Evolutionary conservation across 2,113 vertebrate species (phyloP), one percentile per base, ranked within the genome.

Genomic region (Hipposideros armiger): DNA sequence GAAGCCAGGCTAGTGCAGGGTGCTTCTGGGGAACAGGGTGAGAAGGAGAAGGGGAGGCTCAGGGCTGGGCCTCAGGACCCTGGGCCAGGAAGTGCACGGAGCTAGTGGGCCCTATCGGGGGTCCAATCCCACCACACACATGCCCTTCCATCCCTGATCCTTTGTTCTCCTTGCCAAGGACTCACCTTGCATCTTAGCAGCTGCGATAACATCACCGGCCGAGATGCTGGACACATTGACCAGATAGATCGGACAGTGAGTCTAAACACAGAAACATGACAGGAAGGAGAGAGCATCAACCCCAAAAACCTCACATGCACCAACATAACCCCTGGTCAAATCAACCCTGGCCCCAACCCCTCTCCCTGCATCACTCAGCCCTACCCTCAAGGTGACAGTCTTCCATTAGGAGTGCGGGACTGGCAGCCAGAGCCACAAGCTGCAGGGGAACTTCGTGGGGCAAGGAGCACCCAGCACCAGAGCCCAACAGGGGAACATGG

Each of bases 151-250:
- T 8, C 60, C 45, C 15, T 30, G 64, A 67, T 16, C 14, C 52
- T 54, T 15, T 54, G 52, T 17, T 54, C 52, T 54, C 52, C 52
- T 54, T 54, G 16, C 58, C 28, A 36, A 2, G 54, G n/a, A 64
- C 98, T 98, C 97, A 99, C 99, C 99, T 98, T 99, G 99, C 99
- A 99, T 99, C 98, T 99, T 99, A 92, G 99, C 99, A 0, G 99
- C 97, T 1, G 99, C 99, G 0, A 99, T 98, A 2, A 99, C 99
- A 2, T 99, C 99, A 88, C 99, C 99, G 0, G 99, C 99, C 0
- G 99, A 99, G 98, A 99, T 99, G 97, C 99, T 99, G 98, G 99
- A 99, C 64, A 99, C 99, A 1, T 99, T 99, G 97, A 99, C 99
- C 91, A 99, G 98, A 97, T 99, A 99, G 97, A 99, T 97, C 0